These are phyloP conservation scores for Aphelenchoides fujianensis DNA, from an alignment of 1,140 invertebrate genomes.

Conservation along the genomic window DNA sequence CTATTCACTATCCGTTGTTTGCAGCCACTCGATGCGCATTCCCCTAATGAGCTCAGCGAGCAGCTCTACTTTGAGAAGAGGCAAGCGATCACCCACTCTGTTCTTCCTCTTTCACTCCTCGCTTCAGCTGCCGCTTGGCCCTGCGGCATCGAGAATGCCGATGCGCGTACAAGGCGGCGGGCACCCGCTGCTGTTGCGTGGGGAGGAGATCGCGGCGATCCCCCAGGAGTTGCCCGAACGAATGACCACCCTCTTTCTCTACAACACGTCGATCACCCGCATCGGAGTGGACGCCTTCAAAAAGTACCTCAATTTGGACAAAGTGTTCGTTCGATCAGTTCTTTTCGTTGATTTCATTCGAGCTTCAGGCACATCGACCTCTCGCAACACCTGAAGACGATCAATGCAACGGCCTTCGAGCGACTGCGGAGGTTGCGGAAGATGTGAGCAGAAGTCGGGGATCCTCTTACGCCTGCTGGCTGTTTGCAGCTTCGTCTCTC, in stretches of 20 bases:
- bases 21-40: too few species aligned
- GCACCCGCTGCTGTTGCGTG: constrained; percentile 9
- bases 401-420: constrained; percentile 37
- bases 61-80: background rate
- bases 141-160: background rate
- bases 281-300: constrained; percentile 25
- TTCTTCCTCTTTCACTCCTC: too few species aligned
- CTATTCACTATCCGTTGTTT: too few species aligned
- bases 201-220: background rate
- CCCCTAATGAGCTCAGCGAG: background rate
- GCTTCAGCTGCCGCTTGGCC: background rate
- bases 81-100: too few species aligned
- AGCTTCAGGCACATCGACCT: constrained; percentile 31
- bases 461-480: background rate
- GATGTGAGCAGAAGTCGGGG: constrained; percentile 41
- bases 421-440: constrained; percentile 30
- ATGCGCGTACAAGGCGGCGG: background rate
- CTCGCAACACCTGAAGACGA: constrained; percentile 27
- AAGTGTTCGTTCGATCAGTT: constrained; percentile 31
- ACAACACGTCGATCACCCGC: constrained; percentile 30
- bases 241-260: constrained; percentile 17
- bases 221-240: background rate
- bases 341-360: too few species aligned
- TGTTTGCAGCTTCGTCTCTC: constrained; percentile 41
- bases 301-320: constrained; percentile 32